Evolutionary conservation across 2,888 invertebrate genomes (phyloP).

Genomic region (Andrena marginata): DNA sequence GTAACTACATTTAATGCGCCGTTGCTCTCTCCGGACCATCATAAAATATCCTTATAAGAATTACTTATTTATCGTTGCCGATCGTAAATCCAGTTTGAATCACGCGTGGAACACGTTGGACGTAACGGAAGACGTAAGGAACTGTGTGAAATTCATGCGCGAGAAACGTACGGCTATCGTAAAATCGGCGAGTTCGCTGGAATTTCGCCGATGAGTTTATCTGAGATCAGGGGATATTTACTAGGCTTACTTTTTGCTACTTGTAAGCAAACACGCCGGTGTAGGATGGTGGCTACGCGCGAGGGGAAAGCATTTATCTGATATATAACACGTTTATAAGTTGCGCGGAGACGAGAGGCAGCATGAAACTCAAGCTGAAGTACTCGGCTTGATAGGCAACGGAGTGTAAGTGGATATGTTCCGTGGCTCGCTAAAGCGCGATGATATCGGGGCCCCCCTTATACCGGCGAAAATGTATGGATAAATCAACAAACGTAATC

Average conservation of each 20-base stretch:
- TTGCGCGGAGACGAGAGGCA: slow-evolving; percentile 63
- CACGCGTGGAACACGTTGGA: not conserved
- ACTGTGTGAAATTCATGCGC: slow-evolving; percentile 50
- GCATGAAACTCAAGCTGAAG: slow-evolving; percentile 72
- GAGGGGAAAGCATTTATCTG: slow-evolving; percentile 71
- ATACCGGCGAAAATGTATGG: slow-evolving; percentile 61
- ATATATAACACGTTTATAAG: slow-evolving; percentile 71
- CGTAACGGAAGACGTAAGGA: not conserved
- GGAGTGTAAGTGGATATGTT: slow-evolving; percentile 75
- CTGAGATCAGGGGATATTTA: slow-evolving; percentile 66
- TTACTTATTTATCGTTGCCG: too few species aligned
- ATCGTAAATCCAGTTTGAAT: not conserved
- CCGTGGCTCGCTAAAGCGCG: slow-evolving; percentile 69
- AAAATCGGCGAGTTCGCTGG: slow-evolving; percentile 38
- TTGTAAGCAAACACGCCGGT: slow-evolving; percentile 64
- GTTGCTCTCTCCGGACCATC: too few species aligned
- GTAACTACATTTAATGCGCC: too few species aligned
- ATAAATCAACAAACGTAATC: slow-evolving; percentile 57
- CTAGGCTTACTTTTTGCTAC: slow-evolving; percentile 66
- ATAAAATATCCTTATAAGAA: too few species aligned
- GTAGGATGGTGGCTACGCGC: slow-evolving; percentile 51
- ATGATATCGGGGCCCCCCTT: slow-evolving; percentile 65
- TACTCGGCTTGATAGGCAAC: slow-evolving; percentile 71
- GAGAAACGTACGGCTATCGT: slow-evolving; percentile 13
- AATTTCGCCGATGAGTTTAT: slow-evolving; percentile 67